These are phyloP conservation scores for Delichon dasypus DNA, from an alignment of 2,797 vertebrate species.

Conservation along the genomic window DNA sequence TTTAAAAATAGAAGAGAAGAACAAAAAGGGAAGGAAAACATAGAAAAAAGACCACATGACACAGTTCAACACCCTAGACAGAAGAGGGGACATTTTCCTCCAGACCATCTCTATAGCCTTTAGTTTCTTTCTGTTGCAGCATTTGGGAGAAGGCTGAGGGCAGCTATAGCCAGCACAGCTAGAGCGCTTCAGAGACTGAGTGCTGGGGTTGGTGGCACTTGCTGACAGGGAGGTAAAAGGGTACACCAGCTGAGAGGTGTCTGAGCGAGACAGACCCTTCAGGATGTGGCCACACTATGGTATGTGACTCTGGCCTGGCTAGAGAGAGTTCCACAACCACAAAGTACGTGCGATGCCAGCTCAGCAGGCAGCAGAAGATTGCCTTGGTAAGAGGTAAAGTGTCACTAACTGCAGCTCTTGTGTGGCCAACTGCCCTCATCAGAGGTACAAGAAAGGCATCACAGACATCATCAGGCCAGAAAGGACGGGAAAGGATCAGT, in stretches of 20 bases:
- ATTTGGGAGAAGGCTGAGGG: background rate
- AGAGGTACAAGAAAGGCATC: background rate
- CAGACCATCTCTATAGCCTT: background rate
- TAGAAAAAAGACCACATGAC: background rate
- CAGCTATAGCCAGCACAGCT: background rate
- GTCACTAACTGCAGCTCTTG: background rate
- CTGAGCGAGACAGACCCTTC: background rate
- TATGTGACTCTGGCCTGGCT: background rate
- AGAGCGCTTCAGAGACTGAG: background rate
- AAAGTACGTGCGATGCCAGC: background rate
- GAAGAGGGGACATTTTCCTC: background rate
- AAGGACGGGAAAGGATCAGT: background rate
- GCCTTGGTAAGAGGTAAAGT: background rate
- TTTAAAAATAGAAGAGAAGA: background rate
- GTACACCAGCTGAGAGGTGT: background rate
- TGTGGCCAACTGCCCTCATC: background rate
- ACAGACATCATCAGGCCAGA: background rate
- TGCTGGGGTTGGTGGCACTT: background rate
- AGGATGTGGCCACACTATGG: background rate
- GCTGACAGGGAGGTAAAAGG: background rate
- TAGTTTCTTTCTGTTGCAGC: background rate
- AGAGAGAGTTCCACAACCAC: background rate
- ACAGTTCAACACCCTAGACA: background rate
- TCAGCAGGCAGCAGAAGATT: background rate
- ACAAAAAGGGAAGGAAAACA: background rate